These are phyloP conservation scores for Calyptommatus sinebrachiatus DNA, from an alignment of 2,113 vertebrate genomes.

Conservation along the genomic window DNA sequence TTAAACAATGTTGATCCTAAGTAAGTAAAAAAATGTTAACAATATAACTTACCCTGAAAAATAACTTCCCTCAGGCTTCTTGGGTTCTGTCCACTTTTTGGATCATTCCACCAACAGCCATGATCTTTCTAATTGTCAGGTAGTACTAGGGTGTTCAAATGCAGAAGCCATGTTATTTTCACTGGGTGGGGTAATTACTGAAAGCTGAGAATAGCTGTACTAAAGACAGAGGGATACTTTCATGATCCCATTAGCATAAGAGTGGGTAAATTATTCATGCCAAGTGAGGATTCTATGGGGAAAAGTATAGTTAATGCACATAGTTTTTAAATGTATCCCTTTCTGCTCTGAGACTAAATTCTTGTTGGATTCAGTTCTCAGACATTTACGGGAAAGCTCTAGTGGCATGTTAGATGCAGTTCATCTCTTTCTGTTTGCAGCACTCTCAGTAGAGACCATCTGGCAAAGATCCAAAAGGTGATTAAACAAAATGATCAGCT, in stretches of 20 bases:
- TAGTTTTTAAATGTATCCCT: conserved; percentile 99
- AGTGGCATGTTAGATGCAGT: conserved; percentile 87
- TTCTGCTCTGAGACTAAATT: conserved; percentile 92
- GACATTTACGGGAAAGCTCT: conserved; percentile 96
- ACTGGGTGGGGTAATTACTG: conserved; percentile 92
- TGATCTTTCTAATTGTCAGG: conserved; percentile 74
- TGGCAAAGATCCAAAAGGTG: conserved; percentile 97
- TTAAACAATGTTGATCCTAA: conserved; percentile 41
- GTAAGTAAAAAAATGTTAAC: conserved; percentile 41
- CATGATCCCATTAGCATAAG: conserved; percentile 99
- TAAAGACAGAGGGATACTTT: conserved; percentile 93
- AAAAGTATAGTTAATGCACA: conserved; percentile 99
- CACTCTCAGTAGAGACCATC: conserved; percentile 87
- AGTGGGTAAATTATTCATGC: conserved; percentile 99
- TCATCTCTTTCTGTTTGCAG: conserved; percentile 82
- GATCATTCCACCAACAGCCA: conserved; percentile 63
- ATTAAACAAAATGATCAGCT: conserved; percentile 99
- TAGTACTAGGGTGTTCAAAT: conserved; percentile 67
- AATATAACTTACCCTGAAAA: conserved; percentile 20
- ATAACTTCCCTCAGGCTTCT: conserved; percentile 35
- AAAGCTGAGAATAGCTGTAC: conserved; percentile 93
- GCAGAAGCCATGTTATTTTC: conserved; percentile 85
- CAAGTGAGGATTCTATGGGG: conserved; percentile 97
- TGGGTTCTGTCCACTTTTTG: conserved; percentile 52
- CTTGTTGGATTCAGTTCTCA: conserved; percentile 97